Conservation (phyloP, 2,797 vertebrate genomes). For the Lophius americanus region DNA sequence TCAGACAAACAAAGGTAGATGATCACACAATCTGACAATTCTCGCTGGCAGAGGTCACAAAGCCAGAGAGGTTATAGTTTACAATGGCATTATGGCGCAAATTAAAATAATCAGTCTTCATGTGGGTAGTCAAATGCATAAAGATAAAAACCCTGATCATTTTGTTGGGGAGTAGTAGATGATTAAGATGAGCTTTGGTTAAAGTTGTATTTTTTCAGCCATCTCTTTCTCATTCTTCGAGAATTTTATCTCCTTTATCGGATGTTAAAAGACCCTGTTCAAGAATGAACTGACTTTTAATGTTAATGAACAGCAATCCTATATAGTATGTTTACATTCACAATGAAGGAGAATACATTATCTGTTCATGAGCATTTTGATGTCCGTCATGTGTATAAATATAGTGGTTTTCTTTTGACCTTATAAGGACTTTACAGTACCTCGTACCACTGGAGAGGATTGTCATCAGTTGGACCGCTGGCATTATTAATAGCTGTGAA, state of each 20-base stretch:
- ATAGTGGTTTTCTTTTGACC: conserved; percentile 31
- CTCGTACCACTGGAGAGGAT: conserved; percentile 43
- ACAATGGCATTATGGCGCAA: neutral
- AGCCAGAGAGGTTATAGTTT: neutral
- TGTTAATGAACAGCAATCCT: neutral
- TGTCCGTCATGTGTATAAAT: conserved; percentile 1
- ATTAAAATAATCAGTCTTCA: no score
- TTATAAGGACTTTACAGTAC: conserved; percentile 32
- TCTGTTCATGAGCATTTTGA: conserved; percentile 3
- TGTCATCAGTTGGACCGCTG: conserved; percentile 70
- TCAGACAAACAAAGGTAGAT: no score
- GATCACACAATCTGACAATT: no score
- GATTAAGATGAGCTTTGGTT: no score
- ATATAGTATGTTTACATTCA: conserved; percentile 12
- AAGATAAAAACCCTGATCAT: neutral
- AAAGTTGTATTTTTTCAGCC: no score
- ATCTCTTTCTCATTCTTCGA: neutral
- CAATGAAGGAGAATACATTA: conserved; percentile 7
- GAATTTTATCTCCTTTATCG: neutral
- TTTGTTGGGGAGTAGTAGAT: neutral
- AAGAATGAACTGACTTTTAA: neutral
- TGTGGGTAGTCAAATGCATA: neutral
- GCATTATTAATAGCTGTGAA: conserved; percentile 74
- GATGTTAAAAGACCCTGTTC: neutral
- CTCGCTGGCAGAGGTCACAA: no score